phyloP scores from a whole-genome alignment of 1,140 invertebrate species.

The Platyura marginata region DNA sequence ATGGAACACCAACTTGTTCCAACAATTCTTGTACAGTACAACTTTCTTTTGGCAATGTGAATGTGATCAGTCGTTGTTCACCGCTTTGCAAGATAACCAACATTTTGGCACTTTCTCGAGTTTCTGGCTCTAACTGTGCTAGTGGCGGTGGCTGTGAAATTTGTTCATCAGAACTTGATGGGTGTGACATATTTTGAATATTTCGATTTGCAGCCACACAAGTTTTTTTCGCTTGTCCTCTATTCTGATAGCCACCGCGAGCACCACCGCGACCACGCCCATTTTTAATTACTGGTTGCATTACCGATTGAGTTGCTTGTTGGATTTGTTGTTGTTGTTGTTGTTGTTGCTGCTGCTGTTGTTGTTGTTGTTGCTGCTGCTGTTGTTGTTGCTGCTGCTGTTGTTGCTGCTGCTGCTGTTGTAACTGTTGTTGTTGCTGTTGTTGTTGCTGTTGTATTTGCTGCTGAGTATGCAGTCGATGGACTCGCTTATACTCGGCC shows the following conservation, averaged over 20 bases:
- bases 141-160: conserved; percentile 13
- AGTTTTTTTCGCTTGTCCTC: conserved; percentile 14
- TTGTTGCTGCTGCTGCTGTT: conserved; percentile 5
- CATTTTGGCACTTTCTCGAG: conserved; percentile 49
- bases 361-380: background rate
- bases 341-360: conserved; percentile 2
- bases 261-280: conserved; percentile 5
- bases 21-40: conserved; percentile 61
- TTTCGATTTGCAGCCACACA: conserved; percentile 5
- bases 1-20: conserved; percentile 47
- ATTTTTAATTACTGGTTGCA: background rate
- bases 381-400: conserved; percentile 8
- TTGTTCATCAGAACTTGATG: background rate
- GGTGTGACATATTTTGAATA: conserved; percentile 1
- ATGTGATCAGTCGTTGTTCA: conserved; percentile 58
- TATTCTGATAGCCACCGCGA: conserved; percentile 9
- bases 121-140: conserved; percentile 16
- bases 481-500: conserved; percentile 24
- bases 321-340: conserved; percentile 5
- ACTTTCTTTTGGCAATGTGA: conserved; percentile 55
- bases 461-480: conserved; percentile 12
- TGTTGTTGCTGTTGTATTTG: conserved; percentile 1
- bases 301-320: too few relatives aligned
- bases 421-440: too few relatives aligned
- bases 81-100: conserved; percentile 48